phyloP scores from a whole-genome alignment of 2,888 invertebrate genomes.

The Liopterus haemorrhoidalis region DNA sequence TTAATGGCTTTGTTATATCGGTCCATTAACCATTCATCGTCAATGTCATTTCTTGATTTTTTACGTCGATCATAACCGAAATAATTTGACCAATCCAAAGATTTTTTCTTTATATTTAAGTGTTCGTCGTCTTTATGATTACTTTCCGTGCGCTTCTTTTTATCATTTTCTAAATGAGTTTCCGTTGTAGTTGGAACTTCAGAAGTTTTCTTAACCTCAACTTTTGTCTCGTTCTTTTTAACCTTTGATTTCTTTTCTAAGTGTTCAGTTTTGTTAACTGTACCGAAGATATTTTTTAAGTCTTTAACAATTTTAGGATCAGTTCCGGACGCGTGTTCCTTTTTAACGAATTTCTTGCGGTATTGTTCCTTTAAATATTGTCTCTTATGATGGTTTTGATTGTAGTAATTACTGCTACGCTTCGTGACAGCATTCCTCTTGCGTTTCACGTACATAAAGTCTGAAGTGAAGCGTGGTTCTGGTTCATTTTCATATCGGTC shows the following conservation, averaged over 20 bases:
- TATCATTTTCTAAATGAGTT: conserved; percentile 41
- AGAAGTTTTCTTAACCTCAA: conserved; percentile 28
- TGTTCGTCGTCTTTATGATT: conserved; percentile 43
- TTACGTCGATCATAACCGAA: conserved; percentile 76
- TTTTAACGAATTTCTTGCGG: conserved; percentile 38
- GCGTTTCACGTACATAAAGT: conserved; percentile 28
- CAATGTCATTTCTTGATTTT: conserved; percentile 52
- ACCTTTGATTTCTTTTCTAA: conserved; percentile 21
- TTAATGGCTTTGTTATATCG: conserved; percentile 52
- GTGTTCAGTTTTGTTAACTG: conserved; percentile 25
- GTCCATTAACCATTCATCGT: conserved; percentile 54
- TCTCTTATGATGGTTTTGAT: conserved; percentile 33
- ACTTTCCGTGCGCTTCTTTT: conserved; percentile 37
- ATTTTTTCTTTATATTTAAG: conserved; percentile 63
- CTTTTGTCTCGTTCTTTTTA: conserved; percentile 23
- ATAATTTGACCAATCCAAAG: conserved; percentile 81
- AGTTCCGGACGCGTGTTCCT: conserved; percentile 48
- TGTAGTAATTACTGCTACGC: conserved; percentile 49
- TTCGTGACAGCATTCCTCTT: conserved; percentile 65
- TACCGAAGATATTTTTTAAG: conserved; percentile 61
- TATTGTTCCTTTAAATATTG: conserved; percentile 30
- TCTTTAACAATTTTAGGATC: conserved; percentile 67
- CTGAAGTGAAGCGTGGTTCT: conserved; percentile 3
- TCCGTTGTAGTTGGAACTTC: conserved; percentile 10
- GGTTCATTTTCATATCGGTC: neutral